These are phyloP conservation scores for Geopemphigus sp. DNA, from an alignment of 1,140 invertebrate species.

Conservation along the genomic window DNA sequence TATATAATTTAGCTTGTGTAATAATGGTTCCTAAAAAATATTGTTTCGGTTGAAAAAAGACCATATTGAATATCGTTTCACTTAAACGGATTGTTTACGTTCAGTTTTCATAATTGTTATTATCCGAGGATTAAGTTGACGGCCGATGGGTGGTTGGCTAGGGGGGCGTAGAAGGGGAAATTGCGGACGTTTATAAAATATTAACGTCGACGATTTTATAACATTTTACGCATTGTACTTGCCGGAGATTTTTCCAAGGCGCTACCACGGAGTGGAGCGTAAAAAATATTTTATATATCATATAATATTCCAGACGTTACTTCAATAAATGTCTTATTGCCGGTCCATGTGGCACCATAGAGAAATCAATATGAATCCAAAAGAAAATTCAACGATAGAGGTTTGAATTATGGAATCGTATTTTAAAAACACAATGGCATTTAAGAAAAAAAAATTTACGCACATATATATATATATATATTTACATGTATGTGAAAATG, in stretches of 20 bases:
- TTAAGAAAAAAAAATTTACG: no score
- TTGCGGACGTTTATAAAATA: constrained; percentile 10
- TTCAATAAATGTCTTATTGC: constrained; percentile 1
- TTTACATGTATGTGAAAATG: no score
- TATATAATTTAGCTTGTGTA: no score
- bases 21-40: no score
- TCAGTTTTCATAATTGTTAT: not conserved
- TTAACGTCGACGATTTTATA: constrained; percentile 15
- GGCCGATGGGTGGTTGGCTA: no score
- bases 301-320: constrained; percentile 1
- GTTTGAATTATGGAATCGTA: not conserved
- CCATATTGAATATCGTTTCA: not conserved
- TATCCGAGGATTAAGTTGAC: not conserved
- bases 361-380: constrained; percentile 26
- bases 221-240: constrained; percentile 22
- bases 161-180: constrained; percentile 19
- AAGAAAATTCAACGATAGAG: not conserved
- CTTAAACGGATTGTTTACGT: not conserved
- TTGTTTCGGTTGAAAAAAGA: not conserved
- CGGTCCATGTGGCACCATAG: constrained; percentile 4
- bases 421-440: no score
- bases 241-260: not conserved
- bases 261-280: not conserved
- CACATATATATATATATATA: no score
- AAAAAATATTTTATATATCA: constrained; percentile 18